Base-by-base conservation (phyloP, 2,888 invertebrate genomes). In the Desoria tigrina region DNA sequence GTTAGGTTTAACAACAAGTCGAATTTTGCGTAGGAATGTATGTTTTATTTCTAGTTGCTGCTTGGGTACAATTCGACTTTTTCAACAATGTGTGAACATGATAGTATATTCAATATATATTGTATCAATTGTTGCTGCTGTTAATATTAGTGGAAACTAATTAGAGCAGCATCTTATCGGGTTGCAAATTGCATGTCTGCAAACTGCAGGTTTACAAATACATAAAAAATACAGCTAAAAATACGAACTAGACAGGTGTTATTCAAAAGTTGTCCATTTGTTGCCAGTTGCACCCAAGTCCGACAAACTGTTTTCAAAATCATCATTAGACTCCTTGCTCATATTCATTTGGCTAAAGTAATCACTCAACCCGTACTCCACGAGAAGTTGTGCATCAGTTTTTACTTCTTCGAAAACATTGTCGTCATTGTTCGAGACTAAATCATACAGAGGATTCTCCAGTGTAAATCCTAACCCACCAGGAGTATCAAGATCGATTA, bases 401-500 rank as follows among this genome's bases (percentile, higher is more conserved):
- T 74, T 74, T 23, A 54, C 50, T 49, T 75, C 74, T 66, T 74
- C 74, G 63, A 74, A 74, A 42, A 76, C 74, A 62, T 69, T 69
- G 32, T 32, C n/a, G n/a, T n/a, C 32, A 57, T 74, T 74, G 59
- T 69, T 69, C 37, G 71, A 67, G 42, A 74, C 65, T 49, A 74
- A 64, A 62, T 76, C 76, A 61, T 75, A 76, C 9, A 76, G 42
- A 21, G 76, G 76, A 69, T 76, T 76, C 42, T 75, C 76, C 27
- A 74, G 55, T 1, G 73, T 74, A 18, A 70, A 76, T 24, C 64
- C 61, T 56, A 67, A 49, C n/a, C 69, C 69, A 27, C 71, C 72
- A 21, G 76, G 76, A 53, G 73, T 73, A 60, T 76, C 76, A 37
- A 76, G 68, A 64, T 76, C 76, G 39, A 76, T 76, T 24, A 76